Conservation (phyloP, 2,113 vertebrate genomes). For the Dipodomys spectabilis region DNA sequence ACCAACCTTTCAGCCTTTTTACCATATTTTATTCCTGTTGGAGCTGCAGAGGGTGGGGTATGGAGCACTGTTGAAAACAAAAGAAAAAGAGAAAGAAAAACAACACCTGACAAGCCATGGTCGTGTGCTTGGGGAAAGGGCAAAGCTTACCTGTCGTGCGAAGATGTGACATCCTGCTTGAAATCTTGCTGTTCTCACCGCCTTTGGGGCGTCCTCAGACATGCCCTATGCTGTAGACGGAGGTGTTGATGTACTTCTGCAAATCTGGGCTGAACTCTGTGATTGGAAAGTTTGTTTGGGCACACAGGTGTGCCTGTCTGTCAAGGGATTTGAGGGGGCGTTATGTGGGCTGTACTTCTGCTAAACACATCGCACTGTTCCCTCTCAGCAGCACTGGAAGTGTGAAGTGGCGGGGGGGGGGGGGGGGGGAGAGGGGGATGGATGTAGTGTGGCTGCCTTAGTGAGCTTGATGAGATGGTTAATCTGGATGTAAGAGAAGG, state of each 20-base stretch:
- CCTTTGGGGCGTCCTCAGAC: slow-evolving; percentile 64
- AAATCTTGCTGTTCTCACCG: slow-evolving; percentile 50
- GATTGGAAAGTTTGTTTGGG: background rate
- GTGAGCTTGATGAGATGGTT: slow-evolving; percentile 55
- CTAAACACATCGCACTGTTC: background rate
- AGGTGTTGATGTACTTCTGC: background rate
- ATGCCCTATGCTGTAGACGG: background rate
- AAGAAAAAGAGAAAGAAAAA: background rate
- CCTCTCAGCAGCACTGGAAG: background rate
- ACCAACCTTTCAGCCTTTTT: slow-evolving; percentile 78
- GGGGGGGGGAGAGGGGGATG: too few relatives aligned
- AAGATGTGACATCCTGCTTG: slow-evolving; percentile 48
- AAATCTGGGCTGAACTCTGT: background rate
- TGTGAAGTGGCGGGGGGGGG: background rate
- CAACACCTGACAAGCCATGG: slow-evolving; percentile 24
- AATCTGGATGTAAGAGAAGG: slow-evolving; percentile 61
- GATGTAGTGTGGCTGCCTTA: background rate
- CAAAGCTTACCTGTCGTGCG: slow-evolving; percentile 68
- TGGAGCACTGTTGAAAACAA: background rate
- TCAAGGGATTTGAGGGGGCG: background rate
- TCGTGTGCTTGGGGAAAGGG: slow-evolving; percentile 31
- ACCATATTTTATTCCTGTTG: slow-evolving; percentile 46
- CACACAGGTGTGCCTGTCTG: background rate
- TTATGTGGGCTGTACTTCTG: background rate
- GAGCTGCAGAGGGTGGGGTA: background rate